Percentiles rank a stretch among this genome's conserved stretches.
phyloP scores from a whole-genome alignment of 2,888 invertebrate genomes.

The Sinotaia quadrata region DNA sequence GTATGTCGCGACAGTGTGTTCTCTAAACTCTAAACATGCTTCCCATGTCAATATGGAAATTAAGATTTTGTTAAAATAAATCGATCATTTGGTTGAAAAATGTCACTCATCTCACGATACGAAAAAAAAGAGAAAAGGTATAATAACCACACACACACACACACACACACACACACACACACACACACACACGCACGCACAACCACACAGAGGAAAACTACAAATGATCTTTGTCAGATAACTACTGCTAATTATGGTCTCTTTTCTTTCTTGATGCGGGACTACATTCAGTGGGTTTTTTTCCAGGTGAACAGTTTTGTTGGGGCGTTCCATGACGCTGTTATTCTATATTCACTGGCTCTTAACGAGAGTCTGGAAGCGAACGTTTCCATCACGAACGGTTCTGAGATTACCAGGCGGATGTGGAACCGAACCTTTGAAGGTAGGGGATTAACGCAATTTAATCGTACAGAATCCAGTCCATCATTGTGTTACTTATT shows the following conservation, averaged over 20 bases:
- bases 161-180: slow-evolving; percentile 16
- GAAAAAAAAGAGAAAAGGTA: too few species aligned
- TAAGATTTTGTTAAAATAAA: too few species aligned
- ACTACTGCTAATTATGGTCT: not conserved
- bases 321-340: slow-evolving; percentile 95
- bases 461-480: too few species aligned
- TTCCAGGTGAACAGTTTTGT: slow-evolving; percentile 89
- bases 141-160: slow-evolving; percentile 2
- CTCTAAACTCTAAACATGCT: too few species aligned
- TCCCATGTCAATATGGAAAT: too few species aligned
- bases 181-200: not conserved
- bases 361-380: slow-evolving; percentile 86
- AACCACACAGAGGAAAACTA: too few species aligned
- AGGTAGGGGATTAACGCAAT: too few species aligned
- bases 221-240: not conserved
- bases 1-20: too few species aligned
- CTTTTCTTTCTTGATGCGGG: not conserved
- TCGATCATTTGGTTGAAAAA: too few species aligned
- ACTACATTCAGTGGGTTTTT: not conserved
- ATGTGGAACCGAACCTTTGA: slow-evolving; percentile 90
- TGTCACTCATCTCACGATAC: too few species aligned
- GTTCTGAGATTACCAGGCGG: slow-evolving; percentile 83
- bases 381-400: slow-evolving; percentile 77
- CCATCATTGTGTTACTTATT: too few species aligned
- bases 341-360: slow-evolving; percentile 91